Evolutionary conservation across 2,113 vertebrate species (phyloP), one percentile per base, ranked within the genome.

Genomic region (Scartelaos histophorus): DNA sequence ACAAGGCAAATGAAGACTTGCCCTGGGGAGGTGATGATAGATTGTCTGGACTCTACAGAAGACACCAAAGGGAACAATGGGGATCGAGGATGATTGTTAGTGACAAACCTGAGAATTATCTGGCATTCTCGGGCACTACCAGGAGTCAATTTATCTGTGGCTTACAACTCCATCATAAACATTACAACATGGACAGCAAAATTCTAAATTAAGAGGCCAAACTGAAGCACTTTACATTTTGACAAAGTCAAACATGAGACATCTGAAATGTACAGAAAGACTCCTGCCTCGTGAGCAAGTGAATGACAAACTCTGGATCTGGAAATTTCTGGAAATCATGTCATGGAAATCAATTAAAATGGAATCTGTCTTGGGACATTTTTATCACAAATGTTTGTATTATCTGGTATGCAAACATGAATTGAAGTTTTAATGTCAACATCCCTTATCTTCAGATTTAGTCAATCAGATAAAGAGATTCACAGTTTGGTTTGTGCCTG

Each of bases 51-150:
- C 92, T 98, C 97, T 43, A 95, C 98, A 72, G 98, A 99, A 94
- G 98, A 99, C 84, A 99, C 98, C 1, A 99, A 99, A 92, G 97
- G 98, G 92, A 99, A 99, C 88, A 98, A 99, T 70, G 98, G 98
- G 21, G 97, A 99, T 70, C 93, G 96, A 95, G 98, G 98, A 79
- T 80, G 29, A 29, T 29, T 29, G 19, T 15, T 11, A 62, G 19
- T 16, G 24, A 25, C 97, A 75, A 99, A 99, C 86, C 84, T 99
- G 89, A 92, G 97, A 84, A 96, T 99, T 82, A 95, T 99, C 69
- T 99, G 97, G 98, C 98, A 98, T 71, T 99, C 96, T 0, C 73
- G 96, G 84, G 95, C 96, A 24, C 85, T 99, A 67, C 94, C 96
- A 69, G 95, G 97, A 93, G 95, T 99, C 78, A 99, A 99, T 84